These are phyloP conservation scores for Agrochola macilenta DNA, from an alignment of 2,888 invertebrate genomes.

Conservation along the genomic window DNA sequence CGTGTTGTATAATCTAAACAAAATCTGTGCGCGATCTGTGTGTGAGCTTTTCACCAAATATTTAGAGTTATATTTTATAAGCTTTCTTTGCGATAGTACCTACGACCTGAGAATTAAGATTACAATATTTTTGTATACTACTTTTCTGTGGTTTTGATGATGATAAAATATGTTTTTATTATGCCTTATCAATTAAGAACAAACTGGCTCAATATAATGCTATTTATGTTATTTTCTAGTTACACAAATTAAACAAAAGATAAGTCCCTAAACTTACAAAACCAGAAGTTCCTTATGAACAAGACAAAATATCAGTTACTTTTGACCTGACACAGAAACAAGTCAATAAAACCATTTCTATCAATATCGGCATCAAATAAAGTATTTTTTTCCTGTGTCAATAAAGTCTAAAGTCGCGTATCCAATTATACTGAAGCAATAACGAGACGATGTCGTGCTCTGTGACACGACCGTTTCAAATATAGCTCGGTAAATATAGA, in stretches of 20 bases:
- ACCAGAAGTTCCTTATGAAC: neutral
- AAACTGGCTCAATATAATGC: neutral
- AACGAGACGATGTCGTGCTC: slow-evolving; percentile 81
- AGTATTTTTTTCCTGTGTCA: slow-evolving; percentile 55
- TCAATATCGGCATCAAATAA: slow-evolving; percentile 43
- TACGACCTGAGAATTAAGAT: neutral
- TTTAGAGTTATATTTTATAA: neutral
- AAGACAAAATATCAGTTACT: neutral
- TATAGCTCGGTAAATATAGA: slow-evolving; percentile 85
- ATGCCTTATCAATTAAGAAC: neutral
- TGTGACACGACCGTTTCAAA: slow-evolving; percentile 85
- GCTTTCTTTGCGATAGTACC: neutral
- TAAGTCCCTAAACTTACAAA: neutral
- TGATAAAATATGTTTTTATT: neutral
- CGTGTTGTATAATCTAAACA: slow-evolving; percentile 24
- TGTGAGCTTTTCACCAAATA: slow-evolving; percentile 22
- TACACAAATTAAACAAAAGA: neutral
- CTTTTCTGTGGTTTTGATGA: neutral
- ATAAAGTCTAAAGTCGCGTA: slow-evolving; percentile 72
- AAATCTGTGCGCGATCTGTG: neutral
- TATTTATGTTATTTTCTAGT: neutral
- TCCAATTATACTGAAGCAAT: slow-evolving; percentile 67
- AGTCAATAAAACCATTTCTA: slow-evolving; percentile 27
- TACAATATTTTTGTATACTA: neutral
- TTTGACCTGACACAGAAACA: slow-evolving; percentile 23